phyloP scores from a whole-genome alignment of 2,888 invertebrate genomes.

The Phalera bucephala region DNA sequence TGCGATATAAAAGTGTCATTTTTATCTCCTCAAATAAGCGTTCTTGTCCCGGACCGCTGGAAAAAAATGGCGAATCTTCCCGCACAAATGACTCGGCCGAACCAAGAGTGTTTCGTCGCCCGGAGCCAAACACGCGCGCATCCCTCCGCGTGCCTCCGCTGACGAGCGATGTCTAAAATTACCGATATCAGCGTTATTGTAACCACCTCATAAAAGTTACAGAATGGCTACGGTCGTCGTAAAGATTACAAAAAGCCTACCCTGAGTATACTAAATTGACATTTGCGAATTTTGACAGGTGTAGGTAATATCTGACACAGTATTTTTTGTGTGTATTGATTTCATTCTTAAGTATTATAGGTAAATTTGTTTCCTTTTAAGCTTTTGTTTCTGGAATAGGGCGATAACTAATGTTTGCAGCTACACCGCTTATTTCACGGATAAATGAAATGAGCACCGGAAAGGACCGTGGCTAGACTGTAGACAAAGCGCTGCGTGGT shows the following conservation, averaged over 20 bases:
- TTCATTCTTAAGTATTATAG: no score
- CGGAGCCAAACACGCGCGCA: constrained; percentile 37
- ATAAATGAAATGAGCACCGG: constrained; percentile 42
- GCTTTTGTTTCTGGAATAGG: no score
- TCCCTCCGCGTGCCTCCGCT: constrained; percentile 39
- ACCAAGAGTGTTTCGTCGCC: constrained; percentile 46
- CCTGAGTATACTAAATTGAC: no score
- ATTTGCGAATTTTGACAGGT: no score
- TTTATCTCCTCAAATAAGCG: constrained; percentile 43
- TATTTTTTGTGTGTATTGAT: no score
- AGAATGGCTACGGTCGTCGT: constrained; percentile 11
- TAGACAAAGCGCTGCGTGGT: constrained; percentile 57
- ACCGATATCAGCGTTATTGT: constrained; percentile 40
- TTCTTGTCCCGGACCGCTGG: constrained; percentile 34
- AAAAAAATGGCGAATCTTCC: constrained; percentile 35
- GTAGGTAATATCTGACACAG: no score
- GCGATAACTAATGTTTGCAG: no score
- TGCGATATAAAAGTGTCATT: constrained; percentile 37
- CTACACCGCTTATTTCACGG: constrained; percentile 9
- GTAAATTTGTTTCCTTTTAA: no score
- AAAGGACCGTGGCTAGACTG: constrained; percentile 36
- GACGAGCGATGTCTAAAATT: constrained; percentile 35
- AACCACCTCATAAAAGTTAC: constrained; percentile 33
- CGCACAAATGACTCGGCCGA: constrained; percentile 44
- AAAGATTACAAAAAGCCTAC: constrained; percentile 2